A percentile compares a stretch with the other conserved stretches of the same genome.
Evolutionary conservation across 2,113 vertebrate species (phyloP).

Genomic region (Euleptes europaea): DNA sequence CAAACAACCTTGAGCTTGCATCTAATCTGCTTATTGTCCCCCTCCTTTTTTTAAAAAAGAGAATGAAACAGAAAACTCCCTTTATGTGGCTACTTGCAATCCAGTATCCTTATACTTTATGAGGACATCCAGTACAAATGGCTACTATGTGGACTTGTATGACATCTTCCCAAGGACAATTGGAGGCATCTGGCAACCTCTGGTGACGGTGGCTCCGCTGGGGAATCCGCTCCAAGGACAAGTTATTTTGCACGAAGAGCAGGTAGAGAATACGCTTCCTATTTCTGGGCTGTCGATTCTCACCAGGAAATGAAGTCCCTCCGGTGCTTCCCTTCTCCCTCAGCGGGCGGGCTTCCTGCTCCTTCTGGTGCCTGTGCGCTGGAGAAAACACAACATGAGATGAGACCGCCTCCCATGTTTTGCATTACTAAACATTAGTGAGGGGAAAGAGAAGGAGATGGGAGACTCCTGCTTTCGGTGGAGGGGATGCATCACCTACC

Average conservation of each 20-base stretch:
- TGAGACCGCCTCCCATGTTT: background rate
- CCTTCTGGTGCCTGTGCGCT: background rate
- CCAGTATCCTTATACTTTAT: slow-evolving; percentile 89
- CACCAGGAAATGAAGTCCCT: background rate
- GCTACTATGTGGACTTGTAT: slow-evolving; percentile 86
- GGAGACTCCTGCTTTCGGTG: background rate
- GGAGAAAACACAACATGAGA: background rate
- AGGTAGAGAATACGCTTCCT: slow-evolving; percentile 77
- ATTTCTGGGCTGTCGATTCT: background rate
- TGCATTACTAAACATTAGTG: background rate
- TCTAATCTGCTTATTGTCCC: slow-evolving; percentile 15
- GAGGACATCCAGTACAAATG: slow-evolving; percentile 73
- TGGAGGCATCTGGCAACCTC: slow-evolving; percentile 89
- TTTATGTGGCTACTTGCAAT: slow-evolving; percentile 90
- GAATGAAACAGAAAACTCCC: slow-evolving; percentile 67
- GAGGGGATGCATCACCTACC: background rate
- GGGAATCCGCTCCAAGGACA: slow-evolving; percentile 88
- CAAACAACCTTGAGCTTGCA: background rate
- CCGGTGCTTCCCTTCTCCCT: no score
- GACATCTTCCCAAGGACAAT: slow-evolving; percentile 89
- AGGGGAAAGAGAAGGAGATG: background rate
- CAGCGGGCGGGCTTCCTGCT: background rate
- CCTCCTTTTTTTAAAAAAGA: slow-evolving; percentile 68
- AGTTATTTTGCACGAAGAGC: slow-evolving; percentile 92
- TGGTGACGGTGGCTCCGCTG: slow-evolving; percentile 86